A percentile compares a stretch with the other conserved stretches of the same genome.
Evolutionary conservation across 2,113 vertebrate species (phyloP).

Genomic region (Lampris incognitus): DNA sequence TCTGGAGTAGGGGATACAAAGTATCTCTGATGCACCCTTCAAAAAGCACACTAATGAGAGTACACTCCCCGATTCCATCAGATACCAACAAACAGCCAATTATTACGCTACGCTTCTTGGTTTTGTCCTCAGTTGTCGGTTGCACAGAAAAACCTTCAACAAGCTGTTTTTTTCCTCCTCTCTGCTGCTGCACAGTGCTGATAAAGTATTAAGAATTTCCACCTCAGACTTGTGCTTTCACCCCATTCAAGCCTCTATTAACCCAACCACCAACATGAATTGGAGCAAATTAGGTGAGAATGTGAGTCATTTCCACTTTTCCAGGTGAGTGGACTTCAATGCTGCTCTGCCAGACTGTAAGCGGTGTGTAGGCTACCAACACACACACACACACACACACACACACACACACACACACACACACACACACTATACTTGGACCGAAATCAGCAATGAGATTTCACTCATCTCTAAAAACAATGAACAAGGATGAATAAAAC

Average conservation of each 20-base stretch:
- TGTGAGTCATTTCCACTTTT: slow-evolving; percentile 44
- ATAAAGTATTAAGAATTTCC: slow-evolving; percentile 11
- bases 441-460: too few species aligned
- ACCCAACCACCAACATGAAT: slow-evolving; percentile 5
- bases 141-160: slow-evolving; percentile 21
- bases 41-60: slow-evolving; percentile 52
- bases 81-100: slow-evolving; percentile 28
- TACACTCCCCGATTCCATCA: slow-evolving; percentile 18
- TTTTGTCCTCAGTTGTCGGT: slow-evolving; percentile 22
- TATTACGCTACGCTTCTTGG: slow-evolving; percentile 41
- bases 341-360: not conserved
- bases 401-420: not conserved
- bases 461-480: too few species aligned
- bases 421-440: not conserved
- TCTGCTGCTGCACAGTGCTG: not conserved
- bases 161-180: slow-evolving; percentile 20
- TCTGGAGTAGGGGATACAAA: slow-evolving; percentile 25
- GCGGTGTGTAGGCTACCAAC: slow-evolving; percentile 4
- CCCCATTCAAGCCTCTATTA: not conserved
- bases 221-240: slow-evolving; percentile 11
- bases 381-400: not conserved
- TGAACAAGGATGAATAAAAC: too few species aligned
- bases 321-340: slow-evolving; percentile 30
- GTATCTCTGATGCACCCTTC: slow-evolving; percentile 28
- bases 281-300: slow-evolving; percentile 24